Conservation (phyloP, 2,797 vertebrate genomes). For the Scomberomorus guttatus region DNA sequence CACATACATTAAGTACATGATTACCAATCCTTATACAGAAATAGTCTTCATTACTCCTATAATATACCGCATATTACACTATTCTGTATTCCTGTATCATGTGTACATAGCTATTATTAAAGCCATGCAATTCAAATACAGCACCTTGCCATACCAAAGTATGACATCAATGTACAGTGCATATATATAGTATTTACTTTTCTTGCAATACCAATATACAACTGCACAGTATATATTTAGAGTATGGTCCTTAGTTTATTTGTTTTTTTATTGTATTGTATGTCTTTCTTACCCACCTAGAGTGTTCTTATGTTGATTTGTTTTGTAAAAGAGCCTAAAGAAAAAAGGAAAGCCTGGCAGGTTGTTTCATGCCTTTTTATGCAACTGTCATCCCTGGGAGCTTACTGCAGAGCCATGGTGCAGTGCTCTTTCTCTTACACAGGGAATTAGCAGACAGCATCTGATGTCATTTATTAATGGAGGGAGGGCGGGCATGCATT, state of each 20-base stretch:
- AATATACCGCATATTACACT: not conserved
- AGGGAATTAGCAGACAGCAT: constrained; percentile 75
- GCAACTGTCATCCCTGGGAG: constrained; percentile 75
- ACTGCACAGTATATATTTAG: not conserved
- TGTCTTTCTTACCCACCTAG: constrained; percentile 21
- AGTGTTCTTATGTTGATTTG: constrained; percentile 58
- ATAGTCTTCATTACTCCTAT: not conserved
- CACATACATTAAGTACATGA: not conserved
- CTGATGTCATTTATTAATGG: constrained; percentile 82
- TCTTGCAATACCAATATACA: constrained; percentile 1
- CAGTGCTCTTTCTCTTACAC: constrained; percentile 65
- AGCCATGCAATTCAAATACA: constrained; percentile 20
- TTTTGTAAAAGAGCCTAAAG: constrained; percentile 56
- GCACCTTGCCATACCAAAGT: not conserved
- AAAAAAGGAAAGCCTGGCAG: constrained; percentile 65
- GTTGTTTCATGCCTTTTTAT: constrained; percentile 81
- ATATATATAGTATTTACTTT: not conserved
- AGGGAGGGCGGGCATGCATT: constrained; percentile 57
- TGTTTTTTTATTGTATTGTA: constrained; percentile 23
- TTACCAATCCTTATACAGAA: not conserved
- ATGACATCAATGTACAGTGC: constrained; percentile 1
- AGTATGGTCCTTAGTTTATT: not conserved
- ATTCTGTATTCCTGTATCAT: not conserved
- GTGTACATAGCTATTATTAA: constrained; percentile 3
- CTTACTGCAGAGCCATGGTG: constrained; percentile 75